These are phyloP conservation scores for Mus musculus DNA, from an alignment of 2,113 vertebrate species.

Conservation along the genomic window DNA sequence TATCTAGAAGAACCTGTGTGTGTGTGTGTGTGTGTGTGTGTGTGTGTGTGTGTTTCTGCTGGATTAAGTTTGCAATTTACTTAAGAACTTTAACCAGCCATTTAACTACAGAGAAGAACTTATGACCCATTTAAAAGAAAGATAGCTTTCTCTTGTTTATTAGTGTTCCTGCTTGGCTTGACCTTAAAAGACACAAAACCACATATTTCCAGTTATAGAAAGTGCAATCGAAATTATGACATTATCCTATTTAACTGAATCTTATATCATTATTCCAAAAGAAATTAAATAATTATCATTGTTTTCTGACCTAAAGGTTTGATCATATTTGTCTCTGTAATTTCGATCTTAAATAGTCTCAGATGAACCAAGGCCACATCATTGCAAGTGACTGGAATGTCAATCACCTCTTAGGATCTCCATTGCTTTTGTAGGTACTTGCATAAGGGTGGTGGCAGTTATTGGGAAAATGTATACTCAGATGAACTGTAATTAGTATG, in stretches of 20 bases:
- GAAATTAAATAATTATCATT: not conserved
- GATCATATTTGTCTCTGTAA: not conserved
- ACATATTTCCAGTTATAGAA: not conserved
- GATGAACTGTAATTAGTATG: not conserved
- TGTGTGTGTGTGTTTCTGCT: not conserved
- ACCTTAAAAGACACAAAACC: not conserved
- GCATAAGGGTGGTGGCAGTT: not conserved
- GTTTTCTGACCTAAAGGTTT: not conserved
- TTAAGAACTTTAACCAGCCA: not conserved
- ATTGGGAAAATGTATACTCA: not conserved
- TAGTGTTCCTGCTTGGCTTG: not conserved
- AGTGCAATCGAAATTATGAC: not conserved
- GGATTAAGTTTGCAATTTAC: not conserved
- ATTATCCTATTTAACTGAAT: not conserved
- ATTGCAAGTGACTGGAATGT: not conserved
- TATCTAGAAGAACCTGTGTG: not conserved
- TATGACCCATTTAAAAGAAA: not conserved
- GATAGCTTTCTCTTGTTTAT: not conserved
- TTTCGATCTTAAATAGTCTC: not conserved
- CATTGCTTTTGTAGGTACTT: conserved; percentile 25
- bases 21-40: no score
- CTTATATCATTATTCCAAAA: not conserved
- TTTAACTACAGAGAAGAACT: not conserved
- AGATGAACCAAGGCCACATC: not conserved
- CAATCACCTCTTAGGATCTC: not conserved